phyloP scores from a whole-genome alignment of 2,797 vertebrate genomes.

The Toxotes lorentzi region DNA sequence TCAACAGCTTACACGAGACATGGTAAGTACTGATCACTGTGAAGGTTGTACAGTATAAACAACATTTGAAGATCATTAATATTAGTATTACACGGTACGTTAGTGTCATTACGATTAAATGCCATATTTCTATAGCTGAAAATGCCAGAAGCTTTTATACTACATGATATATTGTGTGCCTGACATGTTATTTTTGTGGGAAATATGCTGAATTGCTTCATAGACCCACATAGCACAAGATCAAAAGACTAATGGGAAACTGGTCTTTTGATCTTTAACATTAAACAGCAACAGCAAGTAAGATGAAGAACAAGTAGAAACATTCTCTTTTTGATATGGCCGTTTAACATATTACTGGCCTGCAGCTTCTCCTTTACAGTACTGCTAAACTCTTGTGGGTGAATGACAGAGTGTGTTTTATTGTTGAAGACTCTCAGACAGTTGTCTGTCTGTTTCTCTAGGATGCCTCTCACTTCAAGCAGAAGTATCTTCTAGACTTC shows the following conservation, averaged over 20 bases:
- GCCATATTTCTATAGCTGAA: background rate
- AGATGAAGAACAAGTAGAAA: background rate
- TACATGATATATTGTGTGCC: background rate
- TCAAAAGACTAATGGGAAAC: background rate
- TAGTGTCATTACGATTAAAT: background rate
- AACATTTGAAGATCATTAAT: background rate
- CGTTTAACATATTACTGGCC: background rate
- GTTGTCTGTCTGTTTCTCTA: slow-evolving; percentile 74
- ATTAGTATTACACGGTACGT: background rate
- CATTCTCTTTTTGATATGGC: background rate
- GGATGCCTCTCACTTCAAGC: slow-evolving; percentile 91
- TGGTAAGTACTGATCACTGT: slow-evolving; percentile 82
- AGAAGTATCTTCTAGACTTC: slow-evolving; percentile 94
- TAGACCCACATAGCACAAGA: background rate
- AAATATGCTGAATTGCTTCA: background rate
- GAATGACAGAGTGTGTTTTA: background rate
- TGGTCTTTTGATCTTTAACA: no score
- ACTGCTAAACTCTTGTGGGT: background rate
- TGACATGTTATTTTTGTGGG: background rate
- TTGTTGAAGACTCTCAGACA: background rate
- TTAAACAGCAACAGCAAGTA: background rate
- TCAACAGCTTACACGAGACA: slow-evolving; percentile 94
- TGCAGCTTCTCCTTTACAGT: background rate
- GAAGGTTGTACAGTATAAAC: background rate
- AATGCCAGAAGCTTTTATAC: background rate